phyloP scores from a whole-genome alignment of 2,113 vertebrate species.

The Dromiciops gliroides region DNA sequence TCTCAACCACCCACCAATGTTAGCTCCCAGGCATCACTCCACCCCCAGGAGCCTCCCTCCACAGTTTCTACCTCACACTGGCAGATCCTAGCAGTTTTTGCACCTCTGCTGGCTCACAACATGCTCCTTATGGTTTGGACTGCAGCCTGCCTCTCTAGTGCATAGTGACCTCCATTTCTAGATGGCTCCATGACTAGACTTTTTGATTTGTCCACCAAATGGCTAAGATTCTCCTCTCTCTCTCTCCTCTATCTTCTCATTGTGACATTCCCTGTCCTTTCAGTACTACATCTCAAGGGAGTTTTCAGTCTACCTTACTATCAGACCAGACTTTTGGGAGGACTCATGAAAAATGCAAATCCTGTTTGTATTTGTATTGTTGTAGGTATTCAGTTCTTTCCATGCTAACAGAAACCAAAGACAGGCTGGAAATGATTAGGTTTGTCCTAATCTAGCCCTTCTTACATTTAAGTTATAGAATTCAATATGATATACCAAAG shows the following conservation, averaged over 20 bases:
- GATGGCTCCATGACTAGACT: background rate
- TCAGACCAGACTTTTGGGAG: background rate
- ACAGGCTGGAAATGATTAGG: background rate
- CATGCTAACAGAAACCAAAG: background rate
- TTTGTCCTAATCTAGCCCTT: background rate
- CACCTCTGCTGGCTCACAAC: background rate
- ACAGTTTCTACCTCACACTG: background rate
- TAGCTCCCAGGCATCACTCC: background rate
- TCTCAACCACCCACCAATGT: background rate
- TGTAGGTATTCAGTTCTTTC: background rate
- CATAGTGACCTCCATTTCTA: background rate
- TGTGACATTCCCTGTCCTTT: background rate
- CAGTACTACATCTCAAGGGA: background rate
- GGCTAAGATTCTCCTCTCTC: background rate
- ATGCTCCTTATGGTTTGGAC: background rate
- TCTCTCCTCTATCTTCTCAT: background rate
- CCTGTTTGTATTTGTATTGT: background rate
- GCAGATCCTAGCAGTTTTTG: background rate
- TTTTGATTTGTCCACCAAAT: background rate
- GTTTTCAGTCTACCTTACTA: background rate
- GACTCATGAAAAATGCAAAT: background rate
- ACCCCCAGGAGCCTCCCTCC: background rate
- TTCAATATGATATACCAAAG: background rate
- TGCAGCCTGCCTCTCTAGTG: background rate
- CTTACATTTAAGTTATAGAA: background rate